These are phyloP conservation scores for Periparus ater DNA, from an alignment of 2,797 vertebrate genomes.

Conservation along the genomic window DNA sequence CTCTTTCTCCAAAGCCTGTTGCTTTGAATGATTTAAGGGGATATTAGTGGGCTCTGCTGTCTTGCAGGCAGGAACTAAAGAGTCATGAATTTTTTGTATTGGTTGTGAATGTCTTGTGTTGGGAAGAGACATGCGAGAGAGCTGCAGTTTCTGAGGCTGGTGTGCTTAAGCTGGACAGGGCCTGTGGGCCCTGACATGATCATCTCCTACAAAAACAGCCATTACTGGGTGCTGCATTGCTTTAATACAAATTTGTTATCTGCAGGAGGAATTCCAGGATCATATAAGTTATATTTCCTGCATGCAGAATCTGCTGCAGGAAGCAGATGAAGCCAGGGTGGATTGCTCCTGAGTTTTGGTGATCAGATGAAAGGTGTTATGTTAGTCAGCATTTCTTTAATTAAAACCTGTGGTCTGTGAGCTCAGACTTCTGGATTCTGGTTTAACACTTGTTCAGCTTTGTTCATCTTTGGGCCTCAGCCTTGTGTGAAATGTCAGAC, in stretches of 20 bases:
- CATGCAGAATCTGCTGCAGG: neutral
- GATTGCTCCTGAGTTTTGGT: neutral
- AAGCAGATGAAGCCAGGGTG: neutral
- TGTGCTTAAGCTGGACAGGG: neutral
- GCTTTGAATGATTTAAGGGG: neutral
- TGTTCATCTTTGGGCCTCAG: neutral
- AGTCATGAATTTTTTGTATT: neutral
- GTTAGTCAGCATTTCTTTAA: slow-evolving; percentile 15
- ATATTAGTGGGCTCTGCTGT: neutral
- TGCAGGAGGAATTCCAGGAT: neutral
- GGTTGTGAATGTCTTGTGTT: neutral
- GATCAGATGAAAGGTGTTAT: neutral
- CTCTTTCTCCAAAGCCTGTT: neutral
- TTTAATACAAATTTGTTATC: neutral
- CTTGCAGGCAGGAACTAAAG: neutral
- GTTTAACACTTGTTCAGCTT: neutral
- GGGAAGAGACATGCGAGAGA: neutral
- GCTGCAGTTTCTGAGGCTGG: neutral
- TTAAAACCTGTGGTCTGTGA: neutral
- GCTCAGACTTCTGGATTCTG: slow-evolving; percentile 35
- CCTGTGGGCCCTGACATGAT: neutral
- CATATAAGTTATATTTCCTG: neutral
- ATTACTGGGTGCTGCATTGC: neutral
- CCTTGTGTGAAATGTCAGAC: slow-evolving; percentile 35
- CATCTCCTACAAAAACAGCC: neutral